Evolutionary conservation across 2,113 vertebrate genomes (phyloP).

Genomic region (Phylloscopus trochiloides): DNA sequence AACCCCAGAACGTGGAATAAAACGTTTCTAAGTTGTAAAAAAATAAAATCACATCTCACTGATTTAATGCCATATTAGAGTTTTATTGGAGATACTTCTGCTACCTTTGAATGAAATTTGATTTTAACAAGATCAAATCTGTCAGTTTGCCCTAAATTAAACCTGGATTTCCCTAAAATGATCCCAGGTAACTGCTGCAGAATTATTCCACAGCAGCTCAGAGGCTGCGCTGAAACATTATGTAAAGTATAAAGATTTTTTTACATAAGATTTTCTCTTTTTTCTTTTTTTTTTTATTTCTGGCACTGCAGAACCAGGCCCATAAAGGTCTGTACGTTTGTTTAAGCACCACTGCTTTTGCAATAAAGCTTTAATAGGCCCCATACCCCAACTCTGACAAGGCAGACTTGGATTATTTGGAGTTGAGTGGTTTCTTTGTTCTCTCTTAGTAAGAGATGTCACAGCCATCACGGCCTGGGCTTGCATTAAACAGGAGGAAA

Average conservation of each 20-base stretch:
- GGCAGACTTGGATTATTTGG: conserved; percentile 37
- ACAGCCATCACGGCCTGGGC: background rate
- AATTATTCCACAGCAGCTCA: background rate
- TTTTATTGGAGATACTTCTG: background rate
- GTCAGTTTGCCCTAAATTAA: background rate
- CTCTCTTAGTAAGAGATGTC: conserved; percentile 10
- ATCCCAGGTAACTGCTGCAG: background rate
- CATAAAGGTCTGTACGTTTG: background rate
- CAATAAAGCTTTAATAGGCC: conserved; percentile 40
- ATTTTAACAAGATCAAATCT: background rate
- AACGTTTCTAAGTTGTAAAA: background rate
- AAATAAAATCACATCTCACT: background rate
- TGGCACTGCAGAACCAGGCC: background rate
- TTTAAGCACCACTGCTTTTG: conserved; percentile 10
- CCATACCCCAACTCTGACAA: conserved; percentile 27
- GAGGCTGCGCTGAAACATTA: background rate
- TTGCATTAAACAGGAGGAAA: background rate
- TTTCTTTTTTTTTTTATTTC: background rate
- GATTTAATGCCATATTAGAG: background rate
- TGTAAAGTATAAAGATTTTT: background rate
- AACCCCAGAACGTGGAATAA: background rate
- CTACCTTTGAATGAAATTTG: background rate
- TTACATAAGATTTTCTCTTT: background rate
- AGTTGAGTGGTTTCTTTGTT: conserved; percentile 43
- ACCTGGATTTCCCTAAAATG: background rate